Base-by-base conservation (phyloP, 2,797 vertebrate species). In the Holocentrus rufus region DNA sequence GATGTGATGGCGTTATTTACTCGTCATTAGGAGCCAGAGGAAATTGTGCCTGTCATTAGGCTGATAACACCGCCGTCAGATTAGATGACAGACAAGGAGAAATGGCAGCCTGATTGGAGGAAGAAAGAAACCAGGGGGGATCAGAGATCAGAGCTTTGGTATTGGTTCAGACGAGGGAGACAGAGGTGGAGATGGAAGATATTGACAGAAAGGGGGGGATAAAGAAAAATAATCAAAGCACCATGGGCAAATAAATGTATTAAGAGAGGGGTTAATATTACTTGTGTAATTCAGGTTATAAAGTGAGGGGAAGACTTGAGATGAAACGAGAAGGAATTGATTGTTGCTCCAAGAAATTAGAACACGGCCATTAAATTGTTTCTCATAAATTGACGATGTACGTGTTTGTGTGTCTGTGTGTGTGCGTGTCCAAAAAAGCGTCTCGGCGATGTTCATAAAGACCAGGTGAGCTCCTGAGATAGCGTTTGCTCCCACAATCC, bases 1-100 rank as follows among this genome's bases (percentile, higher is more conserved):
- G 80, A 88, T 81, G 74, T 82, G 74, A 81, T 54, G 79, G 80
- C 77, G 84, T 91, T 93, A 91, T 93, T 92, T 92, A 88, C 84
- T 76, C 66, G 70, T 90, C 86, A 88, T 92, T 92, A 86, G 81
- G n/a, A 88, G 71, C 78, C 54, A 72, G 80, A 84, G 84, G 85
- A 91, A 92, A 92, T 90, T 84, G 85, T 81, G 60, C 79, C 83
- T 78, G 90, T 83, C 86, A 85, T 91, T 85, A 88, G 72, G 72
- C 88, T 87, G 79, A 90, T 91, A 88, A 81, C 83, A 71, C 83
- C 73, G 81, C 83, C 79, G 87, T 68, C 69, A 87, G 76, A 86
- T 90, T 76, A 81, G 74, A 71, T 81, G 86, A 77, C 76, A 79
- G 70, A 79, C 62, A 81, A 68, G 74, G 69, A 57, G 78, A 59